Base-by-base conservation (phyloP, 2,888 invertebrate genomes). In the Nowickia ferox region DNA sequence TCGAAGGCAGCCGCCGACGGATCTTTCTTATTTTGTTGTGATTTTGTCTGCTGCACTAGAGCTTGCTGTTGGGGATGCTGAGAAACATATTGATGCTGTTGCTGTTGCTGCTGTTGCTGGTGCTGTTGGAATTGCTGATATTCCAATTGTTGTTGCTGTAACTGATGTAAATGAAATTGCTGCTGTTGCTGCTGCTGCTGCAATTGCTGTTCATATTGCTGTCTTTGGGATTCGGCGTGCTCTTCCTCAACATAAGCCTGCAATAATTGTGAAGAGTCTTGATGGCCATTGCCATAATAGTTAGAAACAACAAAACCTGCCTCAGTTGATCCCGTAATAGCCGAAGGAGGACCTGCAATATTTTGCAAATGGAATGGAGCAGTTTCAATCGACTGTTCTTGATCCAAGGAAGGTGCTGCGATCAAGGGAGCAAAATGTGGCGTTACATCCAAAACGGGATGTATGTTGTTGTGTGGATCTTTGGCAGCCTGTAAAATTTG, bases 261-360 rank as follows among this genome's bases (percentile, higher is more conserved):
- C 10, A 91, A 83, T 38, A 91, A 87, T 76, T 92, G 92, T 8
- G 91, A 89, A 0, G 92, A 91, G 53, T 92, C 92, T 44, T 91
- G 90, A 1, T 89, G 84, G 9, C 75, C 79, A 66, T 91, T 91
- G 15, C 90, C 91, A 86, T 91, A 92, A 81, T 90, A 92, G 78
- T 92, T 93, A 1, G 93, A 93, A 2, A 92, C 92, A 9, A 92
- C 89, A 86, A 93, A 92, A 8, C 92, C 92, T 0, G 90, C 89
- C 77, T 91, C 90, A 0, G 91, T 89, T 0, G 90, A 88, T 4
- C 88, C 87, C 3, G 89, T 77, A 59, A 77, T 51, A 0, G 88
- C 83, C 1, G 88, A 81, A 19, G 84, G 61, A 3, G 89, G 87
- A 10, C 89, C 88, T 0, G 88, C 91, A 2, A 89, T 88, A 75